Percentiles rank a stretch among this genome's conserved stretches.
These are phyloP conservation scores for Leucoraja ocellata DNA, from an alignment of 2,797 vertebrate genomes.

Conservation along the genomic window DNA sequence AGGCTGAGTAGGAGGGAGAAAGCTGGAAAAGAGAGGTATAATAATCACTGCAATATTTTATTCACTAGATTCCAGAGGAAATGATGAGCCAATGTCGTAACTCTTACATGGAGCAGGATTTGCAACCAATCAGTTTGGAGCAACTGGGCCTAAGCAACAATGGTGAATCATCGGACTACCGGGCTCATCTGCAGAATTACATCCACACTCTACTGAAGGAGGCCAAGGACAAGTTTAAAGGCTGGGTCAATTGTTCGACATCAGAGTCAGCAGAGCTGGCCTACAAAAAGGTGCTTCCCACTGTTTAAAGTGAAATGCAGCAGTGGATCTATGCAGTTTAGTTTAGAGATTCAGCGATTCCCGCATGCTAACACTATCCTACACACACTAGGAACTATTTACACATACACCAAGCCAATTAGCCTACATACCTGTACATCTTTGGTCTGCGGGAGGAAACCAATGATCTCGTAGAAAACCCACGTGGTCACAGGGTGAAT, in stretches of 20 bases:
- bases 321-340: not conserved
- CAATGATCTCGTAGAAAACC: no score
- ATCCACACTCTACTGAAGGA: constrained; percentile 83
- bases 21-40: not conserved
- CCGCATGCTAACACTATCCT: no score
- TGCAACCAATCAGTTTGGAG: constrained; percentile 76
- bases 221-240: constrained; percentile 92
- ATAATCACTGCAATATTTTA: not conserved
- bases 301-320: not conserved
- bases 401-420: no score
- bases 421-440: no score
- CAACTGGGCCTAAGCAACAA: constrained; percentile 62
- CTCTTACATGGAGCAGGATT: constrained; percentile 87
- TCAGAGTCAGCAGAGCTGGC: constrained; percentile 83
- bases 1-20: no score
- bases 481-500: no score
- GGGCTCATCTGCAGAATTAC: constrained; percentile 70
- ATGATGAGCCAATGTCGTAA: constrained; percentile 83
- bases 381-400: no score
- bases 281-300: constrained; percentile 75
- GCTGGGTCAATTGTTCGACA: constrained; percentile 88
- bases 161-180: constrained; percentile 57
- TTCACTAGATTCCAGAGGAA: constrained; percentile 84
- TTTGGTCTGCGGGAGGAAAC: no score
- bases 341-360: no score